Evolutionary conservation across 92 coral and sea anemone genomes (phyloP).

Genomic region (Epizoanthus stellaris): DNA sequence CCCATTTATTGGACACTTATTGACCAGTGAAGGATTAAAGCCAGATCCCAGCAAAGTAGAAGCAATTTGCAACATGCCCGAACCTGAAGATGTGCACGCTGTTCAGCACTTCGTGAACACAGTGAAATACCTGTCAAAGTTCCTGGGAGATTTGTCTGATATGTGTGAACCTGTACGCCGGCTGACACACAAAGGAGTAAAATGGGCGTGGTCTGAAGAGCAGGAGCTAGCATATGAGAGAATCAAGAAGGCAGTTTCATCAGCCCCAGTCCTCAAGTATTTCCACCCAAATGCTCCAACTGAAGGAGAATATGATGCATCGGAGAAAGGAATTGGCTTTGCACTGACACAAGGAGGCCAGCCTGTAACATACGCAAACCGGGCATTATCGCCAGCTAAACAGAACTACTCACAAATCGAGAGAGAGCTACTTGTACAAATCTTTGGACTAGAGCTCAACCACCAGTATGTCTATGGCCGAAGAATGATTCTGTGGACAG

Average conservation of each 20-base stretch:
- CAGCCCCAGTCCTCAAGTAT: slow-evolving; percentile 53
- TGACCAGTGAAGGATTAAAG: slow-evolving; percentile 60
- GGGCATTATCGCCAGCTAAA: slow-evolving; percentile 43
- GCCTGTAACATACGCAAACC: slow-evolving; percentile 54
- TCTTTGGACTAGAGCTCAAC: too few relatives aligned
- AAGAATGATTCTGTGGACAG: too few relatives aligned
- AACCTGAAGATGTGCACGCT: slow-evolving; percentile 20
- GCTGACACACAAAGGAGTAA: slow-evolving; percentile 40
- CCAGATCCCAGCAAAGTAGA: slow-evolving; percentile 64
- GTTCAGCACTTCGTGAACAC: slow-evolving; percentile 22
- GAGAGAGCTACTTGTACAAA: too few relatives aligned
- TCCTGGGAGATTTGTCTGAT: slow-evolving; percentile 52
- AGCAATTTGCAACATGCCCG: slow-evolving; percentile 52
- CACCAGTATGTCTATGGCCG: too few relatives aligned
- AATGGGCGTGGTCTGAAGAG: slow-evolving; percentile 36
- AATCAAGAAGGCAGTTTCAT: slow-evolving; percentile 57
- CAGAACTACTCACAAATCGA: slow-evolving; percentile 55
- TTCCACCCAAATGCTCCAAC: slow-evolving; percentile 9
- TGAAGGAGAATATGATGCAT: slow-evolving; percentile 51
- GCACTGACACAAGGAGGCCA: slow-evolving; percentile 45
- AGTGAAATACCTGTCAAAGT: slow-evolving; percentile 43
- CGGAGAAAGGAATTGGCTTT: too few relatives aligned
- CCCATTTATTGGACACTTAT: slow-evolving; percentile 55
- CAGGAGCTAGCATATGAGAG: slow-evolving; percentile 49
- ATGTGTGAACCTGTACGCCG: slow-evolving; percentile 67